A percentile compares a stretch with the other conserved stretches of the same genome.
phyloP scores from a whole-genome alignment of 2,888 invertebrate species.

The Limnephilus rhombicus region DNA sequence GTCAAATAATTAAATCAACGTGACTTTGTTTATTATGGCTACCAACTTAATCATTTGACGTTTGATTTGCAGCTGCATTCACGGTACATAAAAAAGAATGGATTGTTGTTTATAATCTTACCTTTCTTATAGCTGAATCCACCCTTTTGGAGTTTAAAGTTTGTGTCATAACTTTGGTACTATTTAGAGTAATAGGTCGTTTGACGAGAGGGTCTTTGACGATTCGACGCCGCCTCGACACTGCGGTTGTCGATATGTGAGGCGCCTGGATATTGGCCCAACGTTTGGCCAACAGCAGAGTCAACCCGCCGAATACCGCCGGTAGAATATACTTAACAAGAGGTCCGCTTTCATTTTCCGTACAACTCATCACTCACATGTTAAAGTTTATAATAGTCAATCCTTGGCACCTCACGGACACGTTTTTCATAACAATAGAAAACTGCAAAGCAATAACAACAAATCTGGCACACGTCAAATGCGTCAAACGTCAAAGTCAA shows the following conservation, averaged over 20 bases:
- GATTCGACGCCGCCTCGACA: conserved; percentile 76
- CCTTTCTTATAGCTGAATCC: conserved; percentile 73
- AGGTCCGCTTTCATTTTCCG: conserved; percentile 75
- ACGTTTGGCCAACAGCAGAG: conserved; percentile 76
- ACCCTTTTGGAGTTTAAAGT: conserved; percentile 72
- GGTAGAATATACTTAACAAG: conserved; percentile 78
- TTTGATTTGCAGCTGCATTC: conserved; percentile 47
- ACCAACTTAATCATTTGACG: conserved; percentile 46
- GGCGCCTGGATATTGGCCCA: conserved; percentile 71
- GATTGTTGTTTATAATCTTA: conserved; percentile 65
- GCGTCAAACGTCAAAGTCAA: conserved; percentile 11
- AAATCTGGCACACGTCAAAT: conserved; percentile 46
- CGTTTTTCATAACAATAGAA: conserved; percentile 53
- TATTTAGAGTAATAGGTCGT: conserved; percentile 74
- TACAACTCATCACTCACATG: conserved; percentile 80
- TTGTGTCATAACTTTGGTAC: conserved; percentile 75
- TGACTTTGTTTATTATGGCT: conserved; percentile 54
- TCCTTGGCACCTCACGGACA: conserved; percentile 70
- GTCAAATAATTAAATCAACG: conserved; percentile 37
- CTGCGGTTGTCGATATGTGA: conserved; percentile 72
- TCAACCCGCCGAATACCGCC: conserved; percentile 77
- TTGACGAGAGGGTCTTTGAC: conserved; percentile 76
- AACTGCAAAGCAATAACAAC: conserved; percentile 44
- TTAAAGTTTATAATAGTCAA: conserved; percentile 70
- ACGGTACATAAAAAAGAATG: conserved; percentile 28